A percentile compares a stretch with the other conserved stretches of the same genome.
phyloP scores from a whole-genome alignment of 2,888 invertebrate genomes.

The Unio pictorum region DNA sequence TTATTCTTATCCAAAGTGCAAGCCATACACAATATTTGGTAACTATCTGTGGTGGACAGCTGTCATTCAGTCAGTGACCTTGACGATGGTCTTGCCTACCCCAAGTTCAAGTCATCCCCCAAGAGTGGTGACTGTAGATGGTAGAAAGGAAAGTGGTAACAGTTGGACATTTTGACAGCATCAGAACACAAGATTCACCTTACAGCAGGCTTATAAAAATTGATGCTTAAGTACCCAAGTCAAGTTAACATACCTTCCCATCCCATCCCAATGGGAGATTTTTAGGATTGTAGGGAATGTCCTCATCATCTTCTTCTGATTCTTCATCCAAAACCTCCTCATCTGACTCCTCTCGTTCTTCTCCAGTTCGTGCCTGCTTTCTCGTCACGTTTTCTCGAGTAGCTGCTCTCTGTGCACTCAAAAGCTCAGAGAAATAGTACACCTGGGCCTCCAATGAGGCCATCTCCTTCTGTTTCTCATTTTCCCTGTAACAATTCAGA shows the following conservation, averaged over 20 bases:
- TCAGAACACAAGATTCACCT: background rate
- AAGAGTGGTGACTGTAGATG: background rate
- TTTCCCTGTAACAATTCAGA: slow-evolving; percentile 46
- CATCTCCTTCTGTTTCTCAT: slow-evolving; percentile 85
- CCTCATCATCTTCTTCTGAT: slow-evolving; percentile 81
- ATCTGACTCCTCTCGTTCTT: slow-evolving; percentile 81
- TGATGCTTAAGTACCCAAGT: too few relatives aligned
- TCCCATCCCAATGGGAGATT: slow-evolving; percentile 99
- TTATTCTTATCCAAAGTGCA: too few relatives aligned
- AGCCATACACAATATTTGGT: too few relatives aligned
- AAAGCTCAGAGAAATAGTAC: slow-evolving; percentile 88
- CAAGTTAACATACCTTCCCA: slow-evolving; percentile 81
- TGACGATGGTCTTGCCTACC: too few relatives aligned
- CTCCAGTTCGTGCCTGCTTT: slow-evolving; percentile 87
- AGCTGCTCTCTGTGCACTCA: slow-evolving; percentile 87
- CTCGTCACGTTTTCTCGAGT: slow-evolving; percentile 99
- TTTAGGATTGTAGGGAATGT: slow-evolving; percentile 99
- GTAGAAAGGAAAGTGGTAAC: background rate
- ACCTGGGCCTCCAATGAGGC: slow-evolving; percentile 91
- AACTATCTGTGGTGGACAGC: too few relatives aligned
- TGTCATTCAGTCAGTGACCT: too few relatives aligned
- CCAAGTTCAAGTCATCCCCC: too few relatives aligned
- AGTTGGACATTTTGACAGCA: background rate
- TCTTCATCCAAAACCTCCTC: slow-evolving; percentile 64
- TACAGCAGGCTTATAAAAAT: too few relatives aligned